A percentile compares a stretch with the other conserved stretches of the same genome.
phyloP scores from a whole-genome alignment of 2,888 invertebrate species.

The Idaea straminata region DNA sequence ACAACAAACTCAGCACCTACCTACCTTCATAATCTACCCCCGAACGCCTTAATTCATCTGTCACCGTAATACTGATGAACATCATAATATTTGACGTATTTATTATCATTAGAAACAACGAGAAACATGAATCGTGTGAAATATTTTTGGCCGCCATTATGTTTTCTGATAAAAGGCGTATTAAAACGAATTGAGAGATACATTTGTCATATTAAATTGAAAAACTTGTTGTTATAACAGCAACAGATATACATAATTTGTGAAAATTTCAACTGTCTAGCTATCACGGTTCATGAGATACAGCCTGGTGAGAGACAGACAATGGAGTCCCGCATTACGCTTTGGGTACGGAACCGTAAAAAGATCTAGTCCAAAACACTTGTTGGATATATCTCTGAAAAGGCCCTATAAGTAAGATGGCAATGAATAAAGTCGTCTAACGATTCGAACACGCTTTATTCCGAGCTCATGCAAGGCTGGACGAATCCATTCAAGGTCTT shows the following conservation, averaged over 20 bases:
- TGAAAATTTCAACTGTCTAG: too few relatives aligned
- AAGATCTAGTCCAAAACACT: neutral
- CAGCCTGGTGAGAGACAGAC: too few relatives aligned
- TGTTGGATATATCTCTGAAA: neutral
- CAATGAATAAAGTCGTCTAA: neutral
- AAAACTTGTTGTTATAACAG: too few relatives aligned
- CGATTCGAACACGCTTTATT: neutral
- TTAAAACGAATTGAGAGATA: neutral
- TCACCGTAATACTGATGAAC: slow-evolving; percentile 31
- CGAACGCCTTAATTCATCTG: slow-evolving; percentile 38
- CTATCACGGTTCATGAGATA: too few relatives aligned
- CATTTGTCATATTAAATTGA: too few relatives aligned
- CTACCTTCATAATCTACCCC: slow-evolving; percentile 42
- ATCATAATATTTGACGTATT: slow-evolving; percentile 20
- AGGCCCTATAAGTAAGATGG: neutral
- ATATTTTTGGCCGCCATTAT: neutral
- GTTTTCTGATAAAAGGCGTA: neutral
- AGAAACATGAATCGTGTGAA: slow-evolving; percentile 5
- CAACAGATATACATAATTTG: too few relatives aligned
- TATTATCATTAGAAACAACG: slow-evolving; percentile 10
- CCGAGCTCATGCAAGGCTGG: neutral
- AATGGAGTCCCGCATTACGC: too few relatives aligned
- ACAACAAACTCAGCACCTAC: slow-evolving; percentile 30
- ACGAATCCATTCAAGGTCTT: neutral
- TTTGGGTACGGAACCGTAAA: too few relatives aligned